Conservation (phyloP, 1,140 invertebrate species). For the Camponotus pennsylvanicus region DNA sequence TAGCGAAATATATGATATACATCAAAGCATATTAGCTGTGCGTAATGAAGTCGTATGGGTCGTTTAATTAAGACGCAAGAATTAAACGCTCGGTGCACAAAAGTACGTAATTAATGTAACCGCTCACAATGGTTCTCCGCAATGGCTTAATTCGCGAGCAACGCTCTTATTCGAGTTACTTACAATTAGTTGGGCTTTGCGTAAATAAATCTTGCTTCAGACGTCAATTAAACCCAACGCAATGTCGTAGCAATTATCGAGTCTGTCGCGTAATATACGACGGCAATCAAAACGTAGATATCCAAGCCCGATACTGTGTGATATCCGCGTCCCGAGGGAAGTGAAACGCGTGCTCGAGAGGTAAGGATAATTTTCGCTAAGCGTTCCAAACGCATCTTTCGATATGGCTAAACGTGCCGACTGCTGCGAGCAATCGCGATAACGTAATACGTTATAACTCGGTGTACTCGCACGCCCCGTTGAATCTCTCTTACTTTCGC, state of each 20-base stretch:
- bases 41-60: conserved; percentile 20
- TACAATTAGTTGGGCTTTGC: conserved; percentile 20
- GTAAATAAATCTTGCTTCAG: conserved; percentile 52
- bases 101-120: conserved; percentile 52
- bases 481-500: conserved; percentile 55
- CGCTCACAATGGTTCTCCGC: conserved; percentile 33
- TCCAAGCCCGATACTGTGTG: conserved; percentile 43
- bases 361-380: conserved; percentile 68
- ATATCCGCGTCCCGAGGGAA: conserved; percentile 47
- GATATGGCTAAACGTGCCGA: neutral
- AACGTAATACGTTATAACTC: conserved; percentile 67
- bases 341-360: conserved; percentile 52
- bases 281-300: conserved; percentile 52
- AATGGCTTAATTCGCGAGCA: conserved; percentile 43
- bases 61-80: conserved; percentile 48
- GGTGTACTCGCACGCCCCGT: neutral
- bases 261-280: conserved; percentile 11
- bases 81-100: conserved; percentile 38
- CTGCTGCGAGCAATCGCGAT: conserved; percentile 65
- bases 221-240: conserved; percentile 13
- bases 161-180: conserved; percentile 31
- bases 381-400: conserved; percentile 56
- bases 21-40: conserved; percentile 13
- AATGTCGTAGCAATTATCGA: conserved; percentile 32
- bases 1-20: conserved; percentile 15